Conservation (phyloP, 2,797 vertebrate species). For the Morus bassanus region DNA sequence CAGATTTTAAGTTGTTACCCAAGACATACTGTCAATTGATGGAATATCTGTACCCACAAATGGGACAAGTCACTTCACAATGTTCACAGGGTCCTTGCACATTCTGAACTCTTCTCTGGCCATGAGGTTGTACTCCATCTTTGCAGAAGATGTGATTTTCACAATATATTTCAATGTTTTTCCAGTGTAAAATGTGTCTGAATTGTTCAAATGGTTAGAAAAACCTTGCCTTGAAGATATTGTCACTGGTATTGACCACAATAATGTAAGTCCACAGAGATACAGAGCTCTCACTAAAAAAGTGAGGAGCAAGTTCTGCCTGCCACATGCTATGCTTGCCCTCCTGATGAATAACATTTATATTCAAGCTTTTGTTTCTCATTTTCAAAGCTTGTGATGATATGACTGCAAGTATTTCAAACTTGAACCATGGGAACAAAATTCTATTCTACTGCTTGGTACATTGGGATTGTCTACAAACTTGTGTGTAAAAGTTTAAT, state of each 20-base stretch:
- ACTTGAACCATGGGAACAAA: not conserved
- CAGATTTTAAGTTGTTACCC: not conserved
- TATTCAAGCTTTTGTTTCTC: not conserved
- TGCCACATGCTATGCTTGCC: not conserved
- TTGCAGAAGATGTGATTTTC: not conserved
- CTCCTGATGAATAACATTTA: not conserved
- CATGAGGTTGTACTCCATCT: not conserved
- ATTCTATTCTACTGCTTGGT: not conserved
- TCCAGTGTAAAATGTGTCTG: not conserved
- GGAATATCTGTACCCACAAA: not conserved
- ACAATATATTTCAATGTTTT: not conserved
- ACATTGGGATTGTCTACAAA: not conserved
- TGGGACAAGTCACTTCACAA: not conserved
- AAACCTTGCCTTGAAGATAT: not conserved
- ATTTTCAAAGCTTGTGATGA: not conserved
- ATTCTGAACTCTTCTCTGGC: not conserved
- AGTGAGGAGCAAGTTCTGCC: not conserved
- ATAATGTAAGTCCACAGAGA: not conserved
- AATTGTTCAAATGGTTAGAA: not conserved
- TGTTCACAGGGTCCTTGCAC: not conserved
- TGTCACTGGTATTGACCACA: not conserved
- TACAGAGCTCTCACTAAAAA: not conserved
- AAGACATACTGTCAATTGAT: not conserved
- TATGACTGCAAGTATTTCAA: not conserved
- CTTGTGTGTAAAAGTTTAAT: not conserved